phyloP scores from a whole-genome alignment of 2,888 invertebrate species.

The Mamestra brassicae region DNA sequence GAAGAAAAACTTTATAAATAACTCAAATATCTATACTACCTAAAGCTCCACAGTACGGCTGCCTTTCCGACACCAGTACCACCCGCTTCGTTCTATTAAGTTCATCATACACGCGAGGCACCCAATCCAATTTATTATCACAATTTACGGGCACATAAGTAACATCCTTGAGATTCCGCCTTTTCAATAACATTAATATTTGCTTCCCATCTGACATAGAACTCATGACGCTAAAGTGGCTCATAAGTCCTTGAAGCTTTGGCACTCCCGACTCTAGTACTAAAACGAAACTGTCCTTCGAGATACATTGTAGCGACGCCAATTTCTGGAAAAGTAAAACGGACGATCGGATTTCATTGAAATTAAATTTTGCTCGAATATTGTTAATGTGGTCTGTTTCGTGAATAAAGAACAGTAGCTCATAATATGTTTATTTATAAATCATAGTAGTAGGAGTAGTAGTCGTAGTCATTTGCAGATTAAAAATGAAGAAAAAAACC shows the following conservation, averaged over 20 bases:
- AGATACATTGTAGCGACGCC: slow-evolving; percentile 63
- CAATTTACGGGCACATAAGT: slow-evolving; percentile 72
- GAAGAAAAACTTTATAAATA: neutral
- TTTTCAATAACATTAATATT: slow-evolving; percentile 73
- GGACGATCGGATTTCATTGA: slow-evolving; percentile 10
- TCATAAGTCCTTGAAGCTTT: slow-evolving; percentile 65
- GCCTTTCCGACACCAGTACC: slow-evolving; percentile 75
- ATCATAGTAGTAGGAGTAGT: no score
- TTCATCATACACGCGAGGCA: slow-evolving; percentile 70
- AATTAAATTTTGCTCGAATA: neutral
- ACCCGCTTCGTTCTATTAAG: slow-evolving; percentile 72
- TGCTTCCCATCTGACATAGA: slow-evolving; percentile 73
- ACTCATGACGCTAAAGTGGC: slow-evolving; percentile 72
- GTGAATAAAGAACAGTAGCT: no score
- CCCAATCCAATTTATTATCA: slow-evolving; percentile 76
- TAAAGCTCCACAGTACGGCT: slow-evolving; percentile 75
- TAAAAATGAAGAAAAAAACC: no score
- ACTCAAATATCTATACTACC: slow-evolving; percentile 64
- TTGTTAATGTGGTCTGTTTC: neutral
- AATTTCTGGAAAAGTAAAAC: slow-evolving; percentile 74
- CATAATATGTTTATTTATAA: neutral
- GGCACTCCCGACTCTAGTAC: slow-evolving; percentile 70
- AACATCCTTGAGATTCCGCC: slow-evolving; percentile 53
- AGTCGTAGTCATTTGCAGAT: no score
- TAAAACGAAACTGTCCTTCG: slow-evolving; percentile 72